Base-by-base conservation (phyloP, 2,888 invertebrate species). In the Phortica okadai region DNA sequence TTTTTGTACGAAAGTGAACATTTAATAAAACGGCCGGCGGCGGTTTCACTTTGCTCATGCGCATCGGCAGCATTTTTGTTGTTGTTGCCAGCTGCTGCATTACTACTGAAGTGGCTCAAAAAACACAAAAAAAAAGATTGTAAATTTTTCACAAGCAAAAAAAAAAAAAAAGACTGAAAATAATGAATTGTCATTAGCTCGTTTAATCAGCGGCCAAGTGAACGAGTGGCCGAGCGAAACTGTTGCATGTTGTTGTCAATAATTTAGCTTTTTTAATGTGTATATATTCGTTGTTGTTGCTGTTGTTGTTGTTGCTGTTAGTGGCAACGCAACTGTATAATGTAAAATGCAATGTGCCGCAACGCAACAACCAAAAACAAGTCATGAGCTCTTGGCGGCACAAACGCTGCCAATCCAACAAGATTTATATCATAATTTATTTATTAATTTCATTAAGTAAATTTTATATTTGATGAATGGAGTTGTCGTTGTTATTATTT, bases 391-490 rank as follows among this genome's bases (percentile, higher is more conserved):
- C 16, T 62, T 21, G 62, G 6, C 33, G 56, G 70, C 69, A 21
- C 54, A 72, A 54, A 11, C 41, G 42, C 42, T 42, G 66, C 62
- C 62, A 25, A n/a, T 6, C 11, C 16, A 8, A 21, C 16, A 86
- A 87, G 85, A 85, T 86, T 88, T 87, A 88, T 86, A 86, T 88
- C 88, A 88, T 88, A 86, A 86, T 86, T 88, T 86, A 88, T 86
- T 86, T 88, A 86, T 86, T 86, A 86, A 86, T 86, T 86, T 86
- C 88, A 86, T 86, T 86, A 86, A 88, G 88, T 86, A 88, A 88
- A 88, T 88, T 88, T 78, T 78, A 33, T 79, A 80, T 84, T 82
- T 85, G 85, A 85, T 85, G 84, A 80, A 85, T 82, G 85, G 84
- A 79, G 85, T 79, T 85, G 86, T 87, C 83, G 79, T 78, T 75